A percentile compares a stretch with the other conserved stretches of the same genome.
phyloP scores from a whole-genome alignment of 1,140 invertebrate genomes.

The Formica selysi region DNA sequence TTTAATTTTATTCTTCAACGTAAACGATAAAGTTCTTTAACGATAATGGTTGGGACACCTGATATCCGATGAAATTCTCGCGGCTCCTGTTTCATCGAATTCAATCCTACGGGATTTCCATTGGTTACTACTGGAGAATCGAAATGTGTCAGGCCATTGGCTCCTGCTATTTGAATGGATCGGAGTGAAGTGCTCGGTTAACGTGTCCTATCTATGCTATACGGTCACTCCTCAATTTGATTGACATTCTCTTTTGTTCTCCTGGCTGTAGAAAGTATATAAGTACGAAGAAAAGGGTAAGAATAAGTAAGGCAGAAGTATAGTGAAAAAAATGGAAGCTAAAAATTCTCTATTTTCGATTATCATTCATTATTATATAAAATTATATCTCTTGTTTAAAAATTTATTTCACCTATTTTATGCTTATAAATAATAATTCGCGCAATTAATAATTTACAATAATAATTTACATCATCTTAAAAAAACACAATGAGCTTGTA shows the following conservation, averaged over 20 bases:
- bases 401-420: background rate
- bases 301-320: conserved; percentile 28
- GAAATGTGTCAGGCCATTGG: conserved; percentile 72
- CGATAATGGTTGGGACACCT: conserved; percentile 18
- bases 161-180: conserved; percentile 72
- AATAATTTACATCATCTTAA: no score
- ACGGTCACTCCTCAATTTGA: conserved; percentile 38
- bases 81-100: conserved; percentile 70
- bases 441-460: no score
- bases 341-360: background rate
- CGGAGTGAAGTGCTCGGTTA: conserved; percentile 67
- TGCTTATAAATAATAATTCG: background rate
- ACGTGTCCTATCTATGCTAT: conserved; percentile 60
- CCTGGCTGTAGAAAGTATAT: background rate
- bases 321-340: background rate
- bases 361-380: background rate
- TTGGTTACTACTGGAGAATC: conserved; percentile 63
- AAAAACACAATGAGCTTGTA: background rate
- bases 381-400: conserved; percentile 16
- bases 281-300: background rate
- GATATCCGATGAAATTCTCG: conserved; percentile 67
- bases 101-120: conserved; percentile 70
- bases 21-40: conserved; percentile 60
- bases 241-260: conserved; percentile 47
- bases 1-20: conserved; percentile 43